Evolutionary conservation across 2,888 invertebrate genomes (phyloP).

Genomic region (Dichetophora obliterata): DNA sequence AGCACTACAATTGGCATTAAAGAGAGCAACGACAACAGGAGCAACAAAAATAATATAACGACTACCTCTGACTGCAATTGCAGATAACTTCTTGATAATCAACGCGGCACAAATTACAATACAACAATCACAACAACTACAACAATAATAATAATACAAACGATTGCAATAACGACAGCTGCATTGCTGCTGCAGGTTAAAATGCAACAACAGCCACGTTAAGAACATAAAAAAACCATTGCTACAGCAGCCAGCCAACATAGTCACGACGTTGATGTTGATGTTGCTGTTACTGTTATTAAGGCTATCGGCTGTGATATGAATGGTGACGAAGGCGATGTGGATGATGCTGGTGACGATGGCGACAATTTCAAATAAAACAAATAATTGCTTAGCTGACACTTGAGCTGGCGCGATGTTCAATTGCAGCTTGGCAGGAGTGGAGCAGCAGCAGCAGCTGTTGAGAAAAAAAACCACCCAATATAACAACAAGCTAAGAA

Average conservation of each 20-base stretch:
- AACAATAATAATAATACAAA: not conserved
- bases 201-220: not conserved
- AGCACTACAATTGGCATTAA: not conserved
- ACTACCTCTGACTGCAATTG: constrained; percentile 2
- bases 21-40: not conserved
- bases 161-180: not conserved
- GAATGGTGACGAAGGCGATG: not conserved
- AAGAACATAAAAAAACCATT: not conserved
- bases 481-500: not conserved
- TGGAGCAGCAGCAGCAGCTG: not conserved
- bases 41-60: not conserved
- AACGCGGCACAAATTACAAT: constrained; percentile 3
- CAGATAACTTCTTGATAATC: constrained; percentile 14
- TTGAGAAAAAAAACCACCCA: not conserved
- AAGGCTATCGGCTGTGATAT: not conserved
- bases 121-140: not conserved
- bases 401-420: constrained; percentile 14
- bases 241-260: not conserved
- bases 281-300: not conserved
- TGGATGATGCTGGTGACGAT: not conserved
- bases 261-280: not conserved
- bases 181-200: not conserved
- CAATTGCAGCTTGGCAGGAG: not conserved
- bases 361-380: constrained; percentile 13
- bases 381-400: constrained; percentile 34